These are phyloP conservation scores for Lobophora halterata DNA, from an alignment of 2,888 invertebrate species.

Conservation along the genomic window DNA sequence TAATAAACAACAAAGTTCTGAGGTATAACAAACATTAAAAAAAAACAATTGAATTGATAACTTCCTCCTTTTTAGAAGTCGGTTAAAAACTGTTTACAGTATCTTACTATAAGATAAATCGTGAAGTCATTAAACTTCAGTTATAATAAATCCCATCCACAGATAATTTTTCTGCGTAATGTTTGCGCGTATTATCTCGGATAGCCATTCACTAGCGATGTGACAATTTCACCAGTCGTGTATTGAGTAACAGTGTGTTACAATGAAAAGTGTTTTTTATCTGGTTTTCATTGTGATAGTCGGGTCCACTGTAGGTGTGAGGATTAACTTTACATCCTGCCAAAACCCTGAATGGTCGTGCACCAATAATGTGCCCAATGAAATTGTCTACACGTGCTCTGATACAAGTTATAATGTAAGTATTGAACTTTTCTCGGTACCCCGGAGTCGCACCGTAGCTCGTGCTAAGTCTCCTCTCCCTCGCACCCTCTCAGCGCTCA, in stretches of 20 bases:
- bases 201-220: constrained; percentile 44
- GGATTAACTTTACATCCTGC: constrained; percentile 68
- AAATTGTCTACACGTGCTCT: constrained; percentile 62
- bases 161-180: constrained; percentile 28
- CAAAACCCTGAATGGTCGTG: constrained; percentile 69
- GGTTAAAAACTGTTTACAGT: too few species aligned
- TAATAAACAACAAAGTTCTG: too few species aligned
- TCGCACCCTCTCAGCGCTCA: too few species aligned
- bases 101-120: constrained; percentile 7
- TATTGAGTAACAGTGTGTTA: constrained; percentile 8
- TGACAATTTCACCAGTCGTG: constrained; percentile 52
- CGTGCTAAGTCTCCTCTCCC: too few species aligned
- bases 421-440: too few species aligned
- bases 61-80: constrained; percentile 1
- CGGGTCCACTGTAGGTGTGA: constrained; percentile 43
- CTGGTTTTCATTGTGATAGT: constrained; percentile 31
- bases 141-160: not conserved
- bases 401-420: constrained; percentile 56
- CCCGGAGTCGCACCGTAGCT: too few species aligned
- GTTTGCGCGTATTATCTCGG: constrained; percentile 50
- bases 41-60: constrained; percentile 5
- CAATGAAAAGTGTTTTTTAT: constrained; percentile 22
- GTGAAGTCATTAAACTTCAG: constrained; percentile 42
- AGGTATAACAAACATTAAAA: too few species aligned
- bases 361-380: constrained; percentile 53